Percentiles rank a stretch among this genome's conserved stretches.
Conservation (phyloP, 35 echinoderm and acorn worm genomes). For the Ophiothrix spiculata region DNA sequence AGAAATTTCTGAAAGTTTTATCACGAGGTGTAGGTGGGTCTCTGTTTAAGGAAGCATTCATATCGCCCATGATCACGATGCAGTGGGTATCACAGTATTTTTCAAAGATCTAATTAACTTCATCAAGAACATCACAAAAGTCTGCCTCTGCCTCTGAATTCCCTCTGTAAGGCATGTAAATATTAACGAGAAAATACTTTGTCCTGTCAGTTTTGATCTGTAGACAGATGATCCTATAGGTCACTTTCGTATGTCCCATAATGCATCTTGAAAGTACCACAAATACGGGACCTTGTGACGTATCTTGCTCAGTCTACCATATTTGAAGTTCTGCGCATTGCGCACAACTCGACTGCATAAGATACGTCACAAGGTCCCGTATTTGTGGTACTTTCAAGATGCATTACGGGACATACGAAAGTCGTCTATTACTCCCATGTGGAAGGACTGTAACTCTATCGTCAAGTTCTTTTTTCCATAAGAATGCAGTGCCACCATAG, state of each 20-base stretch:
- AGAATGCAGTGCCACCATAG: background rate
- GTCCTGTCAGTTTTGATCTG: background rate
- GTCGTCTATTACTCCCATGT: background rate
- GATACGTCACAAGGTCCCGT: too few relatives aligned
- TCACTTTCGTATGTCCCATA: too few relatives aligned
- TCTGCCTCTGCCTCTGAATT: background rate
- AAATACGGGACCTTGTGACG: too few relatives aligned
- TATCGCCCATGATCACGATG: background rate
- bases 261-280: too few relatives aligned
- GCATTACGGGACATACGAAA: too few relatives aligned
- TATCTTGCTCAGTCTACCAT: too few relatives aligned
- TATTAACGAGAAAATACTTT: background rate
- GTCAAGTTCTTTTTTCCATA: background rate
- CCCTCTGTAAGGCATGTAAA: background rate
- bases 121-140: background rate
- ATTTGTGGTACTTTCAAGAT: too few relatives aligned
- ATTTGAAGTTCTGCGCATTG: too few relatives aligned
- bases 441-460: background rate
- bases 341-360: too few relatives aligned
- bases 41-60: background rate
- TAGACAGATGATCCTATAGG: background rate
- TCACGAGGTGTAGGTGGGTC: background rate
- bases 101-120: background rate
- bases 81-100: background rate
- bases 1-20: background rate